Evolutionary conservation across 1,140 invertebrate species (phyloP).

Genomic region (Camponotus floridanus): DNA sequence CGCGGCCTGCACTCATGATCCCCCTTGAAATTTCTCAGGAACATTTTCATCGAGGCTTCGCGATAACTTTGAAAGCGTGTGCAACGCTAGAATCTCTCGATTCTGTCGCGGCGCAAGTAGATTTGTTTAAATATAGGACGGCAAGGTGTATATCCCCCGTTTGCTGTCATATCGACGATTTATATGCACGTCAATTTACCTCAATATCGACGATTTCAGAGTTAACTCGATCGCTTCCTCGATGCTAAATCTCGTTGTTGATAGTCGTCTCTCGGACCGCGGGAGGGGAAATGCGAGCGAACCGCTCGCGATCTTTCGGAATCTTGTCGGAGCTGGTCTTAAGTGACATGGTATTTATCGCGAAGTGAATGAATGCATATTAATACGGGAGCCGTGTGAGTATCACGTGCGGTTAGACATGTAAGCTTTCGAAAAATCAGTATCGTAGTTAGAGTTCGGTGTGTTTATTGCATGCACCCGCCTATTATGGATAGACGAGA

Average conservation of each 20-base stretch:
- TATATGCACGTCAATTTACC: slow-evolving; percentile 35
- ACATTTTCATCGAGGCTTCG: slow-evolving; percentile 54
- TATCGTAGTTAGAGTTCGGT: slow-evolving; percentile 74
- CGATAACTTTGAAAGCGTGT: slow-evolving; percentile 44
- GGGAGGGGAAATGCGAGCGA: slow-evolving; percentile 40
- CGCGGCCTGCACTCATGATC: slow-evolving; percentile 61
- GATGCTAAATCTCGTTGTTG: slow-evolving; percentile 60
- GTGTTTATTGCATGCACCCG: slow-evolving; percentile 74
- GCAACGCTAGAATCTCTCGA: slow-evolving; percentile 9
- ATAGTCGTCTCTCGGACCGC: slow-evolving; percentile 29
- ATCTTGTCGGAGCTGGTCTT: slow-evolving; percentile 66
- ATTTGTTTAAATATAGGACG: slow-evolving; percentile 4
- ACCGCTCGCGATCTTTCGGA: slow-evolving; percentile 43
- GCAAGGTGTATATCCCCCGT: slow-evolving; percentile 5
- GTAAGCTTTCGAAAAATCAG: slow-evolving; percentile 59
- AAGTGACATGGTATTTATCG: slow-evolving; percentile 67
- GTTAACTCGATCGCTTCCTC: slow-evolving; percentile 52
- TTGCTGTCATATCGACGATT: slow-evolving; percentile 55
- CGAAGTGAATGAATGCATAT: slow-evolving; percentile 9
- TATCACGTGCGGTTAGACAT: slow-evolving; percentile 22
- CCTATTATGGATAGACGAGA: slow-evolving; percentile 46
- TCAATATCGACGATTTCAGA: slow-evolving; percentile 52
- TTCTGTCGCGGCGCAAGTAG: slow-evolving; percentile 20
- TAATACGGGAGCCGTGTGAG: slow-evolving; percentile 26
- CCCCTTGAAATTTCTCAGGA: slow-evolving; percentile 69